phyloP scores from a whole-genome alignment of 2,113 vertebrate genomes.

The Motacilla tschutschensis region DNA sequence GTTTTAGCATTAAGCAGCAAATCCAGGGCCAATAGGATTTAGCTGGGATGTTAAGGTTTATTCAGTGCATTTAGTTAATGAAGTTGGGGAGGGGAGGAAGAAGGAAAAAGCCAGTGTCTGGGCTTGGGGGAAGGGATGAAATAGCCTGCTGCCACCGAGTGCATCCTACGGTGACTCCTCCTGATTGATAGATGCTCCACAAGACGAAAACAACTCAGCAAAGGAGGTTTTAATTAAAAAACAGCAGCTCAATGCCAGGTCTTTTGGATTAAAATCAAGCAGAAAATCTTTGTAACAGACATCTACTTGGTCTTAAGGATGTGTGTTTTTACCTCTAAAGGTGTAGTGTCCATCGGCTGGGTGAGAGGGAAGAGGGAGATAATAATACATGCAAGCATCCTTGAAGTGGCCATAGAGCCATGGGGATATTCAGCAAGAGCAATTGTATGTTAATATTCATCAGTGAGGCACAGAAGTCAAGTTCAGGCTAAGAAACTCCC shows the following conservation, averaged over 20 bases:
- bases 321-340: not conserved
- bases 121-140: not conserved
- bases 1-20: conserved; percentile 90
- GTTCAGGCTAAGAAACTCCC: not conserved
- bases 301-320: not conserved
- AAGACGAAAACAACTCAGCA: not conserved
- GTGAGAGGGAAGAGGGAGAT: not conserved
- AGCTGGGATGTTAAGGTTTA: conserved; percentile 80
- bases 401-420: not conserved
- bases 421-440: not conserved
- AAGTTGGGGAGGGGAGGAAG: not conserved
- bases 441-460: not conserved
- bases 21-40: conserved; percentile 88
- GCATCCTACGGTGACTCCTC: not conserved
- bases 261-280: not conserved
- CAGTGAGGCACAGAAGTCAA: not conserved
- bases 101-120: conserved; percentile 14
- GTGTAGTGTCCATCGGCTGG: fast-evolving
- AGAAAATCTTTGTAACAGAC: not conserved
- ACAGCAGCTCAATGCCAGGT: not conserved
- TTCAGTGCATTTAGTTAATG: conserved; percentile 82
- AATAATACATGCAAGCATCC: fast-evolving
- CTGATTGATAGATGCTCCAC: conserved; percentile 32
- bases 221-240: conserved; percentile 31
- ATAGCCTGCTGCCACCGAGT: not conserved